phyloP scores from a whole-genome alignment of 2,888 invertebrate genomes.

The Acronicta leporina region DNA sequence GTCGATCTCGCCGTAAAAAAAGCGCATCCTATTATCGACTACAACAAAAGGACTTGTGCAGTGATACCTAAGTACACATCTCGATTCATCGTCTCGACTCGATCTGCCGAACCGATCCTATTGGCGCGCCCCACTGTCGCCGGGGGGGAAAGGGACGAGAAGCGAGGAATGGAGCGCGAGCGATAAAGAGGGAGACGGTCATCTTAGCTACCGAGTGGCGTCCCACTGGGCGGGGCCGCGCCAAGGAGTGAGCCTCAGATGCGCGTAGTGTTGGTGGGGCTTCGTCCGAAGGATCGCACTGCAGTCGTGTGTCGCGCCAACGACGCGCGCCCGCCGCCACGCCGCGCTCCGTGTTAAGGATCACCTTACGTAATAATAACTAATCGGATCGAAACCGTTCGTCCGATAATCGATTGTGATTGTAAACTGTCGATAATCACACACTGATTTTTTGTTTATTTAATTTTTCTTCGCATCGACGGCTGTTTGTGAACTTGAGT shows the following conservation, averaged over 20 bases:
- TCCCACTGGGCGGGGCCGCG: constrained; percentile 90
- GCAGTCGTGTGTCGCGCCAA: constrained; percentile 87
- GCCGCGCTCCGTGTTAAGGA: constrained; percentile 69
- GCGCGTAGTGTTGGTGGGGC: constrained; percentile 91
- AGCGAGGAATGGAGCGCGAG: constrained; percentile 65
- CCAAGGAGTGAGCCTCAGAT: constrained; percentile 89
- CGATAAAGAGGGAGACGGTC: constrained; percentile 86
- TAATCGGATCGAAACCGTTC: constrained; percentile 80
- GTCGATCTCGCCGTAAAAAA: constrained; percentile 84
- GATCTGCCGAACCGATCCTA: constrained; percentile 87
- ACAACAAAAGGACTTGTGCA: constrained; percentile 89
- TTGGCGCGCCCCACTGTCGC: constrained; percentile 89
- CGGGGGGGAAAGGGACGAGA: constrained; percentile 79
- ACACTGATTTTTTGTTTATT: constrained; percentile 66
- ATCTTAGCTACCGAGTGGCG: constrained; percentile 88
- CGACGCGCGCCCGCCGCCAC: constrained; percentile 83
- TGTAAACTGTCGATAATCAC: constrained; percentile 77
- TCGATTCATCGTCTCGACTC: constrained; percentile 89
- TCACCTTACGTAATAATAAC: constrained; percentile 85
- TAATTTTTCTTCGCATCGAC: constrained; percentile 60
- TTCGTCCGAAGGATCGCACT: constrained; percentile 89
- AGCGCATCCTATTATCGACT: constrained; percentile 89
- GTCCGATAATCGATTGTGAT: constrained; percentile 85
- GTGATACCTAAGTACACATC: constrained; percentile 89
- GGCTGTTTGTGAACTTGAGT: constrained; percentile 72